These are phyloP conservation scores for Phocoena phocoena DNA, from an alignment of 2,113 vertebrate species.

Conservation along the genomic window DNA sequence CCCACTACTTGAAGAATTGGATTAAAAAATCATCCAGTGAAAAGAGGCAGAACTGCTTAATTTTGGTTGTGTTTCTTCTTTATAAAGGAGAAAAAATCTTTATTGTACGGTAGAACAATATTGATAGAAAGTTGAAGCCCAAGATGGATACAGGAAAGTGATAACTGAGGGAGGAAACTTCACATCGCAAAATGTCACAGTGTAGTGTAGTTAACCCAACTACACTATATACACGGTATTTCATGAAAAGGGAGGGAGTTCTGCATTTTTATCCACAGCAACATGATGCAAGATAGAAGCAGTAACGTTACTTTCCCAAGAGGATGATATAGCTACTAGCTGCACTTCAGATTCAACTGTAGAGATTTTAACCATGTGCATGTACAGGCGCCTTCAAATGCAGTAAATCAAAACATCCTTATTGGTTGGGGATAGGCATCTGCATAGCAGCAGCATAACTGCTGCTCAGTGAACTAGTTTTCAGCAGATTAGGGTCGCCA, in stretches of 20 bases:
- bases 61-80: constrained; percentile 48
- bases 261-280: constrained; percentile 24
- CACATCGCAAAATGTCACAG: neutral
- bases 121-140: neutral
- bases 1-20: neutral
- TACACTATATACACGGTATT: neutral
- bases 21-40: neutral
- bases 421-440: neutral
- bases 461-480: neutral
- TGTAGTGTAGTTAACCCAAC: neutral
- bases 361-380: neutral
- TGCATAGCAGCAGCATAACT: neutral
- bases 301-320: neutral
- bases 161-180: neutral
- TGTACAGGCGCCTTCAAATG: neutral
- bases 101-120: neutral
- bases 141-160: neutral
- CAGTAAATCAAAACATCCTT: neutral
- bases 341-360: neutral
- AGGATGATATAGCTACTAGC: neutral
- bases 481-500: neutral
- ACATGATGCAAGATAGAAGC: constrained; percentile 27
- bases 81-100: neutral
- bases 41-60: constrained; percentile 7
- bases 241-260: neutral